Conservation (phyloP, 1,140 invertebrate species). For the Kradibia gibbosae region DNA sequence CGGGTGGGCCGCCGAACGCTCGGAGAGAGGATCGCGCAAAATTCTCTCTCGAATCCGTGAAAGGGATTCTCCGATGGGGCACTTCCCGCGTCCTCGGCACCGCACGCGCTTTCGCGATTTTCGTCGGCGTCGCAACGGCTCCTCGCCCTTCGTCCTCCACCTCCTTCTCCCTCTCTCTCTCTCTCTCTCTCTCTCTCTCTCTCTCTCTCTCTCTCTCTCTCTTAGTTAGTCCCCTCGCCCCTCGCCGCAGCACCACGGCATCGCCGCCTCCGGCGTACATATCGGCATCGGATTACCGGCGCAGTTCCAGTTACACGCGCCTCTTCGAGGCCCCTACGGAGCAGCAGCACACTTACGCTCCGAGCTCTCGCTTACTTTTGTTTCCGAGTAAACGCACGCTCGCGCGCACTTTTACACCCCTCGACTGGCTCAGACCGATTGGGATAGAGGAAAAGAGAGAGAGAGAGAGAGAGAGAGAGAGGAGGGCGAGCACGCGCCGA, state of each 20-base stretch:
- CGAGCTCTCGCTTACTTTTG: conserved; percentile 40
- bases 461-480: neutral
- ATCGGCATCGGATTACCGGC: conserved; percentile 53
- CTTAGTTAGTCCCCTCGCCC: too few species aligned
- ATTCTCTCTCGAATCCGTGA: too few species aligned
- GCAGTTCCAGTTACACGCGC: conserved; percentile 65
- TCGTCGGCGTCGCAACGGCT: conserved; percentile 17
- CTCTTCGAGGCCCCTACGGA: conserved; percentile 53
- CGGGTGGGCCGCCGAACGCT: too few species aligned
- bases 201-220: too few species aligned
- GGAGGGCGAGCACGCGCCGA: conserved; percentile 17
- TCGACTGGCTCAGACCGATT: too few species aligned
- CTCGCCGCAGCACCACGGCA: neutral
- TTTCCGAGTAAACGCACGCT: conserved; percentile 56
- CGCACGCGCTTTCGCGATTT: neutral
- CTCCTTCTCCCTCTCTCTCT: too few species aligned
- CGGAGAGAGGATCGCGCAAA: too few species aligned
- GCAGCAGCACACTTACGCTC: conserved; percentile 2
- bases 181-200: too few species aligned
- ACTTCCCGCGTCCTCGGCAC: conserved; percentile 20
- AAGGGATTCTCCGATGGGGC: neutral
- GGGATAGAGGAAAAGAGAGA: neutral
- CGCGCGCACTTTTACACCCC: conserved; percentile 21
- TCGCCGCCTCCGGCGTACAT: conserved; percentile 21
- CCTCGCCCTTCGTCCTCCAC: neutral